Percentiles rank a stretch among this genome's conserved stretches.
Conservation (phyloP, 2,888 invertebrate species). For the Aelia acuminata region DNA sequence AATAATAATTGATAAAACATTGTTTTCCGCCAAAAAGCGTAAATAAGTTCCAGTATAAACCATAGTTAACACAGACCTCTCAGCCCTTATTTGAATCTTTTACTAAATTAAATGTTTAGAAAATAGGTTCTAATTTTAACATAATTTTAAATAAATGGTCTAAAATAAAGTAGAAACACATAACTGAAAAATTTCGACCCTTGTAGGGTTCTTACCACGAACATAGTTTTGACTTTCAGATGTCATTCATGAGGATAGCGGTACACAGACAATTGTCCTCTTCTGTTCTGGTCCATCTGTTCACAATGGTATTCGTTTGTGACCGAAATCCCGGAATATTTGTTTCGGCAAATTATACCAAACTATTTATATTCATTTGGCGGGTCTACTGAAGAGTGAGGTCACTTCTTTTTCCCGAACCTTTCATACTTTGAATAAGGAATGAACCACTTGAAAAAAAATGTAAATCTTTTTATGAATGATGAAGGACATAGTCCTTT, state of each 20-base stretch:
- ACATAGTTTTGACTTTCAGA: conserved; percentile 9
- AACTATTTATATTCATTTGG: not conserved
- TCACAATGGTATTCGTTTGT: not conserved
- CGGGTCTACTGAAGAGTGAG: not conserved
- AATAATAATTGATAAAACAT: not conserved
- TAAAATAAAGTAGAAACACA: no score
- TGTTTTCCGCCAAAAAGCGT: not conserved
- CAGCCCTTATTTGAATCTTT: not conserved
- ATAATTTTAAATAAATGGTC: no score
- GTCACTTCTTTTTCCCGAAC: not conserved
- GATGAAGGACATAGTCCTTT: not conserved
- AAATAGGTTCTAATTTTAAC: not conserved
- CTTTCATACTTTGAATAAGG: not conserved
- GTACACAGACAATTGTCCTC: not conserved
- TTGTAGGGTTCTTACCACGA: not conserved
- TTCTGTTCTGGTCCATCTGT: conserved; percentile 5
- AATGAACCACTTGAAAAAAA: not conserved
- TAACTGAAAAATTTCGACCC: not conserved
- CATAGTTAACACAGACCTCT: not conserved
- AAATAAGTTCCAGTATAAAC: no score
- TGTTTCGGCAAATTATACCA: not conserved
- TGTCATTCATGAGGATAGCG: conserved; percentile 27
- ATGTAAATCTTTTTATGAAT: not conserved
- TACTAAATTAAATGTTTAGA: not conserved
- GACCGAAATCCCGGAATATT: not conserved